Base-by-base conservation (phyloP, 2,888 invertebrate genomes). In the Steinernema scapterisci region DNA sequence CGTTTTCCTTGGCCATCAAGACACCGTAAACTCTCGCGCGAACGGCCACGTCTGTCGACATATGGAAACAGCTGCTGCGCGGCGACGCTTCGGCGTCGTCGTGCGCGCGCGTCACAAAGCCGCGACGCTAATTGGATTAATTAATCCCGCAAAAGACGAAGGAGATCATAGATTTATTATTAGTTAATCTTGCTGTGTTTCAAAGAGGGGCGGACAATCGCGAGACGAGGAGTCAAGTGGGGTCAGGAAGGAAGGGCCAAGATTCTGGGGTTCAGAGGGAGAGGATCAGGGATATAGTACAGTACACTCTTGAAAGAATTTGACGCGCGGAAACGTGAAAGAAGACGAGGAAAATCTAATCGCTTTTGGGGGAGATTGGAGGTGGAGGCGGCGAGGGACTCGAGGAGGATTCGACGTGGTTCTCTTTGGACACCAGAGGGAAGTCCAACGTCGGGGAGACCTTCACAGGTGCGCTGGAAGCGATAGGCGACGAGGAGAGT, bases 81-180 rank as follows among this genome's bases (percentile, higher is more conserved):
- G n/a, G 63, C 63, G 63, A 31, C 63, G 63, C 63, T 27, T 63
- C 63, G n/a, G n/a, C n/a, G n/a, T 25, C 31, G 63, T 63, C 63
- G n/a, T n/a, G n/a, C n/a, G n/a, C n/a, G n/a, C n/a, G 38, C 63
- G 63, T 63, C 63, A 63, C 63, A 63, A 63, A 63, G 63, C 63
- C 27, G 9, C 48, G 48, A 38, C 63, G 63, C 63, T 63, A 63
- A 63, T 63, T 63, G 63, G 63, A 63, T 63, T 63, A 63, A 63
- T 63, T 63, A 63, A 63, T 63, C 16, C 54, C 9, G n/a, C 48
- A 16, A 48, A 48, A 3, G 19, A 16, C 16, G 27, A 54, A 54
- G 19, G 63, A 63, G 63, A 63, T 63, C 63, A 63, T 63, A 63
- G 27, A 63, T 63, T 63, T 63, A 63, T 63, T 63, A 63, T 63